Conservation (phyloP, 1,140 invertebrate genomes). For the Pachypeltis micranthus region DNA sequence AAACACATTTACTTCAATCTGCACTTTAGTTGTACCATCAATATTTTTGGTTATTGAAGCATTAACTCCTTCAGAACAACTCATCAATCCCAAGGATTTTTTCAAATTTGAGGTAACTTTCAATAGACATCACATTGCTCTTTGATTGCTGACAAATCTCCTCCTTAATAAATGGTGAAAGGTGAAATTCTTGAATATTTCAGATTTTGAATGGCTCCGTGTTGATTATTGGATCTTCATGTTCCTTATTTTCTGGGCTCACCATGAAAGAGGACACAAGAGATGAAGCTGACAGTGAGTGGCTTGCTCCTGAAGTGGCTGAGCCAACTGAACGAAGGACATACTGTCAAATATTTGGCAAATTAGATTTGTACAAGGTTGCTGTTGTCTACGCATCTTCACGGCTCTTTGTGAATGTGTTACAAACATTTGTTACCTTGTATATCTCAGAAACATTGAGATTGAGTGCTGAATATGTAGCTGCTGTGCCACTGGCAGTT, state of each 20-base stretch:
- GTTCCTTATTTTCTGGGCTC: neutral
- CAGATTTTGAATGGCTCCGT: neutral
- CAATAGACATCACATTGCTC: no score
- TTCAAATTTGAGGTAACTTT: conserved; percentile 22
- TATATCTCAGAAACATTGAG: neutral
- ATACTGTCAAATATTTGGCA: neutral
- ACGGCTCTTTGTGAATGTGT: neutral
- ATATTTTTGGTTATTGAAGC: conserved; percentile 45
- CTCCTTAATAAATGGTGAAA: no score
- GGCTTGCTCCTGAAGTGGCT: neutral
- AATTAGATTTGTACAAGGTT: neutral
- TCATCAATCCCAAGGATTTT: conserved; percentile 17
- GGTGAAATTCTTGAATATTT: neutral
- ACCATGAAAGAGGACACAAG: neutral
- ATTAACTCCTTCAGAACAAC: conserved; percentile 33
- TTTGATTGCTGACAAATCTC: no score
- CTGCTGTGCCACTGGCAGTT: neutral
- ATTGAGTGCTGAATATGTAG: neutral
- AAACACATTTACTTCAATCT: conserved; percentile 58
- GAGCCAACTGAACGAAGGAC: neutral
- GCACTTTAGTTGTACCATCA: conserved; percentile 54
- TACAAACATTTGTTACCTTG: neutral
- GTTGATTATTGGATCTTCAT: neutral
- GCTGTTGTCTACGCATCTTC: neutral
- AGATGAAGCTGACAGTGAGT: neutral